Conservation (phyloP, 2,113 vertebrate genomes). For the Microcebus tavaratra region DNA sequence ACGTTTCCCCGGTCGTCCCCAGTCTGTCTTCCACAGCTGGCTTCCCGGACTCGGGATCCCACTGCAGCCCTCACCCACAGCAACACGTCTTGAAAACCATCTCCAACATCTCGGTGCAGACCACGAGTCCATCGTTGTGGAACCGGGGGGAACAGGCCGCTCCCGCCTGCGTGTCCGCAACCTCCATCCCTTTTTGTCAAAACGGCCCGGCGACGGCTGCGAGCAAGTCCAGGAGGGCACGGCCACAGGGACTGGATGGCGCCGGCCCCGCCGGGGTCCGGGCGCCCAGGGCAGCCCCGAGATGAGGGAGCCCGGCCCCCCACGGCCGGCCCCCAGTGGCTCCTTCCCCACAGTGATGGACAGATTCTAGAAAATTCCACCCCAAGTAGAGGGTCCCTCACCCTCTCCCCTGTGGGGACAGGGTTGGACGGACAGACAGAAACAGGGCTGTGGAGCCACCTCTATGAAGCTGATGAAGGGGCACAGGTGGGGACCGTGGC, state of each 20-base stretch:
- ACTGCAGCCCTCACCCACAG: not conserved
- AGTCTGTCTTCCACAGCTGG: not conserved
- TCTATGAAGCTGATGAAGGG: too few relatives aligned
- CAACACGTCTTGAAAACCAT: not conserved
- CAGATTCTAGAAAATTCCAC: not conserved
- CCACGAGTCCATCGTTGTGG: not conserved
- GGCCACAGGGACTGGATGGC: accelerated
- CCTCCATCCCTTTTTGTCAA: not conserved
- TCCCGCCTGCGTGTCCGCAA: not conserved
- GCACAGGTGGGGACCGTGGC: too few relatives aligned
- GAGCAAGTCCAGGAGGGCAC: not conserved
- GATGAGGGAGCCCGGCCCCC: not conserved
- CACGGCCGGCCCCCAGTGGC: too few relatives aligned
- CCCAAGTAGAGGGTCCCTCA: not conserved
- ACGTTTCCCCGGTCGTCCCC: not conserved
- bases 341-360: not conserved
- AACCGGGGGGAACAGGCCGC: not conserved
- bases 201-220: accelerated
- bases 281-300: accelerated
- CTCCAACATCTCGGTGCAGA: not conserved
- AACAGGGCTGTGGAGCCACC: not conserved
- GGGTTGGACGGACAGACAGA: not conserved
- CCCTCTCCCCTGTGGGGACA: not conserved
- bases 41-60: not conserved
- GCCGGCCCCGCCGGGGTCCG: accelerated